A percentile compares a stretch with the other conserved stretches of the same genome.
phyloP scores from a whole-genome alignment of 1,140 invertebrate genomes.

The Zaprionus ghesquierei region DNA sequence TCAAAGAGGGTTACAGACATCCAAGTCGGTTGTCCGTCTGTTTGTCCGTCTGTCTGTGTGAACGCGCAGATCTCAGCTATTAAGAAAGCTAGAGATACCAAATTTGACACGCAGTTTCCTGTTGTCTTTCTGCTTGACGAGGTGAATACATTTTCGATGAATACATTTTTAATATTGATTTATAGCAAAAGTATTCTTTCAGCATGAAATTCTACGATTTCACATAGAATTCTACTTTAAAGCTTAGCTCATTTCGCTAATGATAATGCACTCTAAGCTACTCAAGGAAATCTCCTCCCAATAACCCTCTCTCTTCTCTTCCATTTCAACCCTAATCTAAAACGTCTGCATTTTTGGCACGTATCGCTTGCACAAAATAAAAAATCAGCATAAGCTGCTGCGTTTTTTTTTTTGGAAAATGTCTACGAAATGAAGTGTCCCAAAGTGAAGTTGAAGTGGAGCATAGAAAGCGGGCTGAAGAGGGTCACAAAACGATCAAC shows the following conservation, averaged over 20 bases:
- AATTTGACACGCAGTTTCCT: too few relatives aligned
- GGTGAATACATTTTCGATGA: too few relatives aligned
- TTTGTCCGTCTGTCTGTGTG: too few relatives aligned
- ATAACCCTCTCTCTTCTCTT: too few relatives aligned
- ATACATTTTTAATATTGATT: too few relatives aligned
- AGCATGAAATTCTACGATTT: neutral
- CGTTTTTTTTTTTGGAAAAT: constrained; percentile 31
- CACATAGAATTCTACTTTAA: neutral
- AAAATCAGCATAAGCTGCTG: constrained; percentile 61
- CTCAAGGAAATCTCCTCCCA: neutral
- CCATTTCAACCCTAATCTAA: constrained; percentile 21
- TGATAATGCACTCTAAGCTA: neutral
- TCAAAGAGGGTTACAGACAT: too few relatives aligned
- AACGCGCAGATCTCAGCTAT: too few relatives aligned
- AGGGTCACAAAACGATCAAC: constrained; percentile 64
- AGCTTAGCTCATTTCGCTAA: neutral
- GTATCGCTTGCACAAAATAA: constrained; percentile 28
- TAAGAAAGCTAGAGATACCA: too few relatives aligned
- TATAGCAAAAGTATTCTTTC: too few relatives aligned
- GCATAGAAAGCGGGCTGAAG: constrained; percentile 6
- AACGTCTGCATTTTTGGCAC: constrained; percentile 43
- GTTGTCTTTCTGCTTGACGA: too few relatives aligned
- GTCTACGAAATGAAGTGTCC: constrained; percentile 46
- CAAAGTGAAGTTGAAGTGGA: constrained; percentile 16
- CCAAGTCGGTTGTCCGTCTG: too few relatives aligned